Evolutionary conservation across 2,797 vertebrate genomes (phyloP), one percentile per base, ranked within the genome.

Genomic region (Neosilurus hyrtlii): DNA sequence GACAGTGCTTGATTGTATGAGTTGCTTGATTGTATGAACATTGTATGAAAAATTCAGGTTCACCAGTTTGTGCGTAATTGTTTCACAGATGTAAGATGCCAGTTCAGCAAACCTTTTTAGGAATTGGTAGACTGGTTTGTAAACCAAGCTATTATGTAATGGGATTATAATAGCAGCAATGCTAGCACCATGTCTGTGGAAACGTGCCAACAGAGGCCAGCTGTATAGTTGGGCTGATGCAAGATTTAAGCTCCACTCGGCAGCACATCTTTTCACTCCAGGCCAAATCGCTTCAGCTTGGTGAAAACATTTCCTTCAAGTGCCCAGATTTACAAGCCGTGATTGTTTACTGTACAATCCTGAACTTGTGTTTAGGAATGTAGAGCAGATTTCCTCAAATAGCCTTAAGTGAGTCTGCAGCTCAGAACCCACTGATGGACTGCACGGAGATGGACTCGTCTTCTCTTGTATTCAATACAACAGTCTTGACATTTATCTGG

Each of bases 321-420:
- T 73, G 63, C 70, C 88, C 85, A 89, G 90, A 93, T 93, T 93
- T 93, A 91, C 88, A 78, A 90, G 88, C 68, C 30, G 82, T 87
- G 85, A 90, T 92, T 93, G 92, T 94, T 94, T 94, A 94, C 91
- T 89, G 90, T 90, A 90, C 79, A 80, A 89, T 87, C 91, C 89
- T 68, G 89, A 89, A 90, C 89, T 82, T 63, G 70, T 22, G 88
- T 90, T 91, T 91, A 94, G 91, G 92, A 94, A 95, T 93, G 91
- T 88, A 86, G 85, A 35, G 30, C 80, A 85, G 81, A 88, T 90
- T 87, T 82, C 51, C 82, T 73, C 84, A 22, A 72, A 15, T 83
- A 43, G 72, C 67, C 63, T 84, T 78, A 72, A 84, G 67, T 86
- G 88, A 83, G 88, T 43, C 88, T n/a, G 9, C 71, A 11, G 24